Evolutionary conservation across 37 sponge, comb jelly and placozoan species (phyloP).

Genomic region (Oopsacas minuta): DNA sequence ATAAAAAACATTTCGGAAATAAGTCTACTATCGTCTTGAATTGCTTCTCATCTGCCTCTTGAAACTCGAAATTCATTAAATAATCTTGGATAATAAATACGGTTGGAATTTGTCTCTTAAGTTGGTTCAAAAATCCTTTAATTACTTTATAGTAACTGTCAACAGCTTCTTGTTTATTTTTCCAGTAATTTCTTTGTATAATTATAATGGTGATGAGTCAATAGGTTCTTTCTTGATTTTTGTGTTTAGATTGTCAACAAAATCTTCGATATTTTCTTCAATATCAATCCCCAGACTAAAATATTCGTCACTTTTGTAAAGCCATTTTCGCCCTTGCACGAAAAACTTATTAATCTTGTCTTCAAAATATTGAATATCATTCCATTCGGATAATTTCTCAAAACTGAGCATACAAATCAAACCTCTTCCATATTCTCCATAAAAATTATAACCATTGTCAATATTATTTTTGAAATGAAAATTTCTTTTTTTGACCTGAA

Average conservation of each 20-base stretch:
- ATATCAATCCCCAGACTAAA: too few species aligned
- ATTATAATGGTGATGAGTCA: background rate
- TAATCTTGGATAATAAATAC: background rate
- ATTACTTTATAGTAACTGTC: background rate
- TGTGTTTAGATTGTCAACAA: background rate
- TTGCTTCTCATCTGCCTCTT: background rate
- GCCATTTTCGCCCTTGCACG: too few species aligned
- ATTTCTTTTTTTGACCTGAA: too few species aligned
- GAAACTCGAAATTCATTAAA: background rate
- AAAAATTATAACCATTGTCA: too few species aligned
- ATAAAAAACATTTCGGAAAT: too few species aligned
- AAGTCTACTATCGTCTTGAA: background rate
- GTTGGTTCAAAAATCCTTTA: background rate
- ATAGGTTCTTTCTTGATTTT: background rate
- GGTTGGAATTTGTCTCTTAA: background rate
- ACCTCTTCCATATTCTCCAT: background rate
- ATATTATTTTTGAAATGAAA: too few species aligned
- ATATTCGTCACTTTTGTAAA: too few species aligned
- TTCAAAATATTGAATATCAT: too few species aligned
- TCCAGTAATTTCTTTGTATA: background rate
- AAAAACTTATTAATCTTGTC: too few species aligned
- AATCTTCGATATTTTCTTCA: background rate
- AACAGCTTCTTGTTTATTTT: background rate
- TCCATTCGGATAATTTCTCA: background rate
- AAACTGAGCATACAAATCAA: background rate